Evolutionary conservation across 2,113 vertebrate genomes (phyloP), one percentile per base, ranked within the genome.

Genomic region (Thinocorus orbignyianus): DNA sequence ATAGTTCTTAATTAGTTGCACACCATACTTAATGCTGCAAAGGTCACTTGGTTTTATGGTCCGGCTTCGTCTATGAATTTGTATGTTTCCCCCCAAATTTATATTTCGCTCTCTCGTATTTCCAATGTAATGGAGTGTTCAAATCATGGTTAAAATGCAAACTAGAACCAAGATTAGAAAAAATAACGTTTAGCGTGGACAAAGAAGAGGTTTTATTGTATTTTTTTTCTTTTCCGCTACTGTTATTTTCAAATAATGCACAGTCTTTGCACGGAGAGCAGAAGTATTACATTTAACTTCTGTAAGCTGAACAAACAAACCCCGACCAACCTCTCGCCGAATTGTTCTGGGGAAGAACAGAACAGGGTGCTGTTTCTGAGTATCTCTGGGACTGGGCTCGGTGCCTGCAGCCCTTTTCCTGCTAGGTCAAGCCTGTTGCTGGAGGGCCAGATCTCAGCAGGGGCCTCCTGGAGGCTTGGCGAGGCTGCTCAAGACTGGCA

Each of bases 401-500:
- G 86, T 98, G 98, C 98, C 98, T 93, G 87, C 89, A 57, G 97
- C 95, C 95, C 97, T 98, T 93, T 97, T 97, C 98, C 95, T 95
- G 94, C 97, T 93, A 97, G 98, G 98, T 98, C 97, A 96, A 96
- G 96, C 95, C 92, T 95, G 94, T 97, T 96, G 95, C 96, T 96
- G 86, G 81, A 98, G 96, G 94, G 93, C 97, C 96, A 96, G 96
- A 93, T 97, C 97, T 81, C 98, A 96, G 97, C 97, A 93, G 98
- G 97, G 95, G 94, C 96, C 93, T 96, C 94, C 88, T 24, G 73
- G 87, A 94, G 96, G 92, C 97, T 97, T 97, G 97, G 96, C 94
- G 31, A 88, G 96, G 94, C 96, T 51, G 90, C 87, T 92, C n/a
- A 62, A 98, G 98, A 98, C 98, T 97, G 98, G 98, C 98, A 98